Conservation (phyloP, 2,797 vertebrate genomes). For the Halcyon chelicuti region DNA sequence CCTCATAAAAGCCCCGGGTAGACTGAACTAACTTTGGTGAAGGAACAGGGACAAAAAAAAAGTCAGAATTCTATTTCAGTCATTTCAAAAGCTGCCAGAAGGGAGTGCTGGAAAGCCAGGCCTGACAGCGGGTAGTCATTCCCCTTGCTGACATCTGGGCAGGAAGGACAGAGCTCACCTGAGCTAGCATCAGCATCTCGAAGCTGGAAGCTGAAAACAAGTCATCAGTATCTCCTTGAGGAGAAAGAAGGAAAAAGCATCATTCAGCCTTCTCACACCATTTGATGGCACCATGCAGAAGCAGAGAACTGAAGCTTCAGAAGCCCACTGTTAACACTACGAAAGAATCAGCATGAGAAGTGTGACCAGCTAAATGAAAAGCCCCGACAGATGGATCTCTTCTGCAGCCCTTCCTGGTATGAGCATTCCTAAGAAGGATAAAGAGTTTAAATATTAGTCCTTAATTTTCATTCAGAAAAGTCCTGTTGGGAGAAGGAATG, state of each 20-base stretch:
- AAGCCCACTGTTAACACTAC: not conserved
- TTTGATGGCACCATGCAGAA: not conserved
- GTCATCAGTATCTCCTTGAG: not conserved
- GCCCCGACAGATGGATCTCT: not conserved
- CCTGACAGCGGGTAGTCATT: not conserved
- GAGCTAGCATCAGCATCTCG: not conserved
- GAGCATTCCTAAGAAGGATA: not conserved
- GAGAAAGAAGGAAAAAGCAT: conserved; percentile 22
- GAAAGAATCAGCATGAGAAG: not conserved
- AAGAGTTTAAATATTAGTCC: not conserved
- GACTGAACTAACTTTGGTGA: not conserved
- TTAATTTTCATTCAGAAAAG: not conserved
- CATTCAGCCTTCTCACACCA: not conserved
- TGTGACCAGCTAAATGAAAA: not conserved
- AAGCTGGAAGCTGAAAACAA: conserved; percentile 7
- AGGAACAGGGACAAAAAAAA: not conserved
- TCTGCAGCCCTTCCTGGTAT: not conserved
- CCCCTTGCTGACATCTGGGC: not conserved
- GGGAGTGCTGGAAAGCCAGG: not conserved
- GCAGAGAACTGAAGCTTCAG: not conserved
- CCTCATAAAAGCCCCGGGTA: not conserved
- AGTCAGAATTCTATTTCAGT: not conserved
- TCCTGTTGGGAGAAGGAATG: not conserved
- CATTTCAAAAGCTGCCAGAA: not conserved
- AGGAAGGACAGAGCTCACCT: not conserved